Base-by-base conservation (phyloP, 2,888 invertebrate genomes). In the Tineola bisselliella region DNA sequence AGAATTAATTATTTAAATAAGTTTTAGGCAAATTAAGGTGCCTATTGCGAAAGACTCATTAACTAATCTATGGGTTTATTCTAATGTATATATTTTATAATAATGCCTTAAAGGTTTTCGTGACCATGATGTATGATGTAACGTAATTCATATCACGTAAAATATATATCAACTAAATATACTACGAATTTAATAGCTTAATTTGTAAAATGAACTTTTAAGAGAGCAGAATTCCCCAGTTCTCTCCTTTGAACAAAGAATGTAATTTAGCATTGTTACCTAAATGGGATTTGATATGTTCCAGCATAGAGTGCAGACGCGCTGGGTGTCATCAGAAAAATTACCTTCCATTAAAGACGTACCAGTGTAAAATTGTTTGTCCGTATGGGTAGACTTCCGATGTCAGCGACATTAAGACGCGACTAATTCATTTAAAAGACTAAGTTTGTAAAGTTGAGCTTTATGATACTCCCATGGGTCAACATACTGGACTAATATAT, bases 1-100 rank as follows among this genome's bases (percentile, higher is more conserved):
- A 67, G 74, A 78, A 81, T 80, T 79, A 79, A 79, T 79, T 79
- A 81, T 79, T 77, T 66, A 77, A 81, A 81, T 77, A 73, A 79
- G 73, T 76, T 61, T 75, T 72, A 75, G 74, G 74, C 67, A 71
- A 73, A 77, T 76, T 76, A 75, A 75, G 77, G 76, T 30, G 6
- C 17, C 19, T 17, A 13, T 13, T 25, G 4, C 25, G 25, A 13
- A 52, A 52, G 12, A 25, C 13, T 48, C 48, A 48, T 48, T 15
- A 48, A 48, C 18, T 13, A 6, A 48, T 17, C 48, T 18, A 18
- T 5, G 8, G 13, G 44, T 44, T 25, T 25, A 25, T 6, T 25
- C n/a, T n/a, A n/a, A n/a, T n/a, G n/a, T n/a, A n/a, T n/a, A n/a
- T n/a, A n/a, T n/a, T n/a, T n/a, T n/a, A n/a, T n/a, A n/a, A n/a